These are phyloP conservation scores for Microplitis demolitor DNA, from an alignment of 1,140 invertebrate genomes.

Conservation along the genomic window DNA sequence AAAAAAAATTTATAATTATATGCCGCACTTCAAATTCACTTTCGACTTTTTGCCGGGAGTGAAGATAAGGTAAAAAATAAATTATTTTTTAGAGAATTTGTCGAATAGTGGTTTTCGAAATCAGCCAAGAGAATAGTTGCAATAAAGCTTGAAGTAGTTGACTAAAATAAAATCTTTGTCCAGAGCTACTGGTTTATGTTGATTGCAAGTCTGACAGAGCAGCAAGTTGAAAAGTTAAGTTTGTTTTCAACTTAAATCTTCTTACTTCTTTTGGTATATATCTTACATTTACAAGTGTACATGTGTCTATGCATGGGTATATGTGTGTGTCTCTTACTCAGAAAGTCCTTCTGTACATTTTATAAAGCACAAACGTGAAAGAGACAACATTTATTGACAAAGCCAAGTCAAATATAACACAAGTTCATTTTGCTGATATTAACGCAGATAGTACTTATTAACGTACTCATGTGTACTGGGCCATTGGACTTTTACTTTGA, in stretches of 20 bases:
- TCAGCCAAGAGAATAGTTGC: neutral
- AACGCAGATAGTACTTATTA: neutral
- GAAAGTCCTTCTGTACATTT: neutral
- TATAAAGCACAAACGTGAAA: neutral
- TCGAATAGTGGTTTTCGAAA: too few species aligned
- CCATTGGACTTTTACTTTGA: too few species aligned
- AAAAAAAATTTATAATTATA: too few species aligned
- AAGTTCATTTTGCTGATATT: slow-evolving; percentile 5
- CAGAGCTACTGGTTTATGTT: slow-evolving; percentile 14
- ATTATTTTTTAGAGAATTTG: too few species aligned
- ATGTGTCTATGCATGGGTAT: too few species aligned
- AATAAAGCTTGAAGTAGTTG: neutral
- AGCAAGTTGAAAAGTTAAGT: neutral
- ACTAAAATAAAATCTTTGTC: neutral
- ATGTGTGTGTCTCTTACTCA: neutral
- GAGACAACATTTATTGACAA: neutral
- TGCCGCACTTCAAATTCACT: too few species aligned
- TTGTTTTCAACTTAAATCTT: neutral
- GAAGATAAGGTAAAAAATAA: too few species aligned
- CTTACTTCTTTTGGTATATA: neutral
- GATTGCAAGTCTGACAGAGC: slow-evolving; percentile 12
- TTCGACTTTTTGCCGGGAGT: too few species aligned
- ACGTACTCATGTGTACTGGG: neutral
- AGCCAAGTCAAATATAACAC: slow-evolving; percentile 12
- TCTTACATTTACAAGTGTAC: too few species aligned